Evolutionary conservation across 2,888 invertebrate genomes (phyloP).

Genomic region (Amblyjoppa fuscipennis): DNA sequence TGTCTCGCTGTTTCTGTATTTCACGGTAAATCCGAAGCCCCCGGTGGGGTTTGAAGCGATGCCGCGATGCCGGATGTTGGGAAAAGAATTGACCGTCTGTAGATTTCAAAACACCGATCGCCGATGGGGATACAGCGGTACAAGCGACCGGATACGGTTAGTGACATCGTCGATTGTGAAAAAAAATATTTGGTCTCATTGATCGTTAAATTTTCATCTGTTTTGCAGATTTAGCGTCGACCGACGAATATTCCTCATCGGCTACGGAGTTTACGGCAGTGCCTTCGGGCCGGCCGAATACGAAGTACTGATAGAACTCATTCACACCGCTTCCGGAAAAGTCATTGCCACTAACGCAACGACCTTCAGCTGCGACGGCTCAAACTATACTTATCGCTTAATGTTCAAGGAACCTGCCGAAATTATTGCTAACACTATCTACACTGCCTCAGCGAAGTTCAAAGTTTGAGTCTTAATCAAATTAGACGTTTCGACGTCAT

Average conservation of each 20-base stretch:
- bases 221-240: conserved; percentile 91
- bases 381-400: conserved; percentile 91
- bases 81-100: conserved; percentile 91
- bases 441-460: conserved; percentile 92
- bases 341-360: conserved; percentile 91
- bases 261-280: conserved; percentile 94
- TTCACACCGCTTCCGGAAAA: conserved; percentile 91
- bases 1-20: conserved; percentile 90
- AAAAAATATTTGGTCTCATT: conserved; percentile 1
- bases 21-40: conserved; percentile 92
- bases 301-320: conserved; percentile 91
- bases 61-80: conserved; percentile 92
- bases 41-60: conserved; percentile 90
- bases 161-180: not conserved
- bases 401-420: conserved; percentile 95
- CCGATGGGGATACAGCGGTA: conserved; percentile 94
- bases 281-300: conserved; percentile 93
- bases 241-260: conserved; percentile 92
- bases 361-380: conserved; percentile 92
- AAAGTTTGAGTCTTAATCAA: conserved; percentile 86
- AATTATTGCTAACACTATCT: conserved; percentile 91
- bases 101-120: conserved; percentile 92
- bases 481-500: not conserved
- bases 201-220: conserved; percentile 4
- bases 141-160: conserved; percentile 91